Conservation (phyloP, 2,888 invertebrate genomes). For the Hydroisotoma schaefferi region DNA sequence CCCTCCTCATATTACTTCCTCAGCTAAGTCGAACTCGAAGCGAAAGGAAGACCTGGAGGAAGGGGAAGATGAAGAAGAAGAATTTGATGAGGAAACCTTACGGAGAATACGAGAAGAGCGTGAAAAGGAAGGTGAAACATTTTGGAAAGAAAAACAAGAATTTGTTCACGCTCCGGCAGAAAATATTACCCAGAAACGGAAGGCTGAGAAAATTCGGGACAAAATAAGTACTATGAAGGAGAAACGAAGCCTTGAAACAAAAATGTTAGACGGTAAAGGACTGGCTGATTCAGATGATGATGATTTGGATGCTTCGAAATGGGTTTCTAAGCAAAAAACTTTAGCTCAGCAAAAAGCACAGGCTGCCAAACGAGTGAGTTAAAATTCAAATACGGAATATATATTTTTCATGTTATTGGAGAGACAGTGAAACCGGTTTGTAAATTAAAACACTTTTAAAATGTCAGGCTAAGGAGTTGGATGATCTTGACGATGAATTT, state of each 20-base stretch:
- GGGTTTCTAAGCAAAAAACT: slow-evolving; percentile 78
- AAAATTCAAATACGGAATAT: no score
- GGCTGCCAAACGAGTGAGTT: slow-evolving; percentile 73
- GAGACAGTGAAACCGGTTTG: not conserved
- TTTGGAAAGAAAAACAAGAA: slow-evolving; percentile 61
- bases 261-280: slow-evolving; percentile 59
- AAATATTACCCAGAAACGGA: slow-evolving; percentile 68
- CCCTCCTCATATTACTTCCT: slow-evolving; percentile 13
- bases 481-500: slow-evolving; percentile 93
- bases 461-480: slow-evolving; percentile 80
- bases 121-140: slow-evolving; percentile 48
- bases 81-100: slow-evolving; percentile 53
- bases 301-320: slow-evolving; percentile 68
- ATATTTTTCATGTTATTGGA: not conserved
- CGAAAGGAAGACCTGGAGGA: slow-evolving; percentile 51
- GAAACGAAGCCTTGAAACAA: slow-evolving; percentile 70
- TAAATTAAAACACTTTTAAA: not conserved
- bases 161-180: slow-evolving; percentile 82
- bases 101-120: slow-evolving; percentile 46
- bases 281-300: slow-evolving; percentile 70
- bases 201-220: slow-evolving; percentile 76
- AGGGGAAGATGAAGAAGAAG: slow-evolving; percentile 58
- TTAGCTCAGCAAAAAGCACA: slow-evolving; percentile 73
- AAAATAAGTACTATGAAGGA: slow-evolving; percentile 73
- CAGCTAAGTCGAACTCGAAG: not conserved